phyloP scores from a whole-genome alignment of 2,888 invertebrate species.

The Dolichomitus sp. region DNA sequence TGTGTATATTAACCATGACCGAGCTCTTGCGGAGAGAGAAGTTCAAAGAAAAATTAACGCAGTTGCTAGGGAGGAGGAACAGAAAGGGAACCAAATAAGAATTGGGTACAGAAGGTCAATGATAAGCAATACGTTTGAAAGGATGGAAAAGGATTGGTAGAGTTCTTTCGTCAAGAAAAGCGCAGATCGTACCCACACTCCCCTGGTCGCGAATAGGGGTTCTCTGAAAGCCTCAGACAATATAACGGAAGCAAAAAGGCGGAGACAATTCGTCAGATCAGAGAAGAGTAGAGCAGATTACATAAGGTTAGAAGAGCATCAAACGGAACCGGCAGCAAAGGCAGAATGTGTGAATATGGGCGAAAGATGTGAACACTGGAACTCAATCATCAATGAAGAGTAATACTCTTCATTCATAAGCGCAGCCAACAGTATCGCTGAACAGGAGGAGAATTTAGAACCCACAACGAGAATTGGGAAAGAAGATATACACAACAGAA shows the following conservation, averaged over 20 bases:
- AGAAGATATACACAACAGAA: neutral
- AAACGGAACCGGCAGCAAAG: neutral
- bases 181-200: neutral
- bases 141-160: neutral
- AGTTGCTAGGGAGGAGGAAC: constrained; percentile 1
- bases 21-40: constrained; percentile 14
- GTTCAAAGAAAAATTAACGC: constrained; percentile 13
- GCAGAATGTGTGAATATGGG: neutral
- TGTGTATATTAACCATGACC: constrained; percentile 16
- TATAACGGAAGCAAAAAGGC: neutral
- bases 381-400: neutral
- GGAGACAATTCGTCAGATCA: neutral
- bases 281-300: neutral
- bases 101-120: constrained; percentile 9
- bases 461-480: neutral
- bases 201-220: neutral
- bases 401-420: no score
- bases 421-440: neutral
- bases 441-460: neutral
- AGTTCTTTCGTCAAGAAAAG: neutral
- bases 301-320: neutral
- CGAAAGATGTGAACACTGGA: neutral
- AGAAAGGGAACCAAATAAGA: neutral
- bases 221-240: neutral
- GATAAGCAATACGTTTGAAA: neutral